Base-by-base conservation (phyloP, 2,113 vertebrate genomes). In the Phoxinus phoxinus region DNA sequence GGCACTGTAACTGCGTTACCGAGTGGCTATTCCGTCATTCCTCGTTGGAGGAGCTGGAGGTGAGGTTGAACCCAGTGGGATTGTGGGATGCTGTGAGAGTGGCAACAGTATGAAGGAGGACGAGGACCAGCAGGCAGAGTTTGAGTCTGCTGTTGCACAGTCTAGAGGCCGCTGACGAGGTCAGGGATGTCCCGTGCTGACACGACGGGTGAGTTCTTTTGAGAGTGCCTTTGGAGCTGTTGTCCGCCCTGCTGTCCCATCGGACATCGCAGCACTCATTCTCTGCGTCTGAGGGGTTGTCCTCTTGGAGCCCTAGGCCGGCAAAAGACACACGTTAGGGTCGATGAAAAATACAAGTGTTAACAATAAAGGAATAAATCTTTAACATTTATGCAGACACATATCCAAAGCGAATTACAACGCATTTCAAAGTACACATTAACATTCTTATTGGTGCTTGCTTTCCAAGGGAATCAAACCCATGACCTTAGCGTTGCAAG, bases 191-290 rank as follows among this genome's bases (percentile, higher is more conserved):
- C 92, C 96, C 95, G 91, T 95, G 96, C 92, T 96, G 96, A 92
- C 97, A 97, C 85, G 95, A 93, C 88, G 97, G 95, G 93, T 97
- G 96, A 93, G 95, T 95, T 94, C 94, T 94, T 94, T 96, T 96
- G 90, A 92, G 92, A 89, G 95, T 94, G 91, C 96, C 96, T 94
- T 93, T 92, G 92, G 96, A 94, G 86, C 94, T 94, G 93, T 94
- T 94, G 94, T 96, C 93, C 90, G 95, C 87, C 91, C 93, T 95
- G 90, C 94, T 93, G 94, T 96, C 95, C 96, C 96, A 97, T 95
- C 97, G 96, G 92, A 99, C 95, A 83, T 99, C 98, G 92, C 98
- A 99, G 96, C 98, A 99, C 95, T 98, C 96, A 93, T 97, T 96
- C 88, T 97, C 94, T 78, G 95, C 95, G 91, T 96, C 96, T 94